These are phyloP conservation scores for Scaptomyza montana DNA, from an alignment of 1,140 invertebrate species.

Conservation along the genomic window DNA sequence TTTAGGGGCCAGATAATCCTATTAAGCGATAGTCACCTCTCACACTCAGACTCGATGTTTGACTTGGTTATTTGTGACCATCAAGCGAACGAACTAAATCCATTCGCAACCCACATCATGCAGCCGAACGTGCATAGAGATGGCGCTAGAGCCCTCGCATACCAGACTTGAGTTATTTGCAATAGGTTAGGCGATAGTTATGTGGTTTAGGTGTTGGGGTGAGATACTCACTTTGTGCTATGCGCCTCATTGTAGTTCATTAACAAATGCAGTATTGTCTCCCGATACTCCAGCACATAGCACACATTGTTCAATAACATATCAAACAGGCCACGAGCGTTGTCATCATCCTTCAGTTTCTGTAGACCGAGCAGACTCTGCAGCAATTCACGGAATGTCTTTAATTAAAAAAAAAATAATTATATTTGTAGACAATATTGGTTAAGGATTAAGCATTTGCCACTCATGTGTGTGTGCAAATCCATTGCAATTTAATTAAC, in stretches of 20 bases:
- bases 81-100: constrained; percentile 37
- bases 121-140: background rate
- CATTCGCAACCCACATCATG: constrained; percentile 11
- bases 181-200: constrained; percentile 35
- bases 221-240: constrained; percentile 90
- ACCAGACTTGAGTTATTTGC: constrained; percentile 61
- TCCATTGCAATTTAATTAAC: constrained; percentile 7
- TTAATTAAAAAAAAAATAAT: constrained; percentile 81
- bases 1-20: constrained; percentile 62
- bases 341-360: constrained; percentile 86
- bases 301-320: constrained; percentile 96
- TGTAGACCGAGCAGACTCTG: constrained; percentile 93
- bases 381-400: constrained; percentile 89
- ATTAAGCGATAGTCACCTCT: constrained; percentile 56
- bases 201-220: constrained; percentile 21
- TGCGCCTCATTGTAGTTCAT: constrained; percentile 92
- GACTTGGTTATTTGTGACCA: constrained; percentile 69
- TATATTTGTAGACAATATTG: constrained; percentile 11
- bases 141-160: constrained; percentile 14
- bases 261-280: constrained; percentile 92
- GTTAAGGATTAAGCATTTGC: constrained; percentile 40
- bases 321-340: constrained; percentile 90
- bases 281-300: constrained; percentile 97
- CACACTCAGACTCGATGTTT: constrained; percentile 47
- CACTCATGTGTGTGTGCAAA: background rate